These are phyloP conservation scores for Chionis minor DNA, from an alignment of 2,113 vertebrate genomes.

Conservation along the genomic window DNA sequence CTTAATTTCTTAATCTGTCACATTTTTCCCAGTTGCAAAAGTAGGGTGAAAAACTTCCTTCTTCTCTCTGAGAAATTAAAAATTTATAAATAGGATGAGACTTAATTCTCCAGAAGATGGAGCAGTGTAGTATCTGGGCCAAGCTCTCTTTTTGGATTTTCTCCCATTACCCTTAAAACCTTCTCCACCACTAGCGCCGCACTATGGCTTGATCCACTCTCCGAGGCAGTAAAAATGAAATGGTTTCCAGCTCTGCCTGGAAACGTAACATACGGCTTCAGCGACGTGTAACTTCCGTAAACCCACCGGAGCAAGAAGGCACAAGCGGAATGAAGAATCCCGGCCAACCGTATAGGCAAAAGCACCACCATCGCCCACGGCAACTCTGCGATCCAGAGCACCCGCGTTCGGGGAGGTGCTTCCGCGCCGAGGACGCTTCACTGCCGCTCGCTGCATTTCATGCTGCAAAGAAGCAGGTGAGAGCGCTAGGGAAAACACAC, in stretches of 20 bases:
- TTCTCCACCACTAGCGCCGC: not conserved
- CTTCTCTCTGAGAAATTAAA: constrained; percentile 27
- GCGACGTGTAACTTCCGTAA: constrained; percentile 27
- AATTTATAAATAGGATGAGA: not conserved
- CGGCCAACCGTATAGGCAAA: not conserved
- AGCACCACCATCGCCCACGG: not conserved
- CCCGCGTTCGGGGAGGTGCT: not conserved
- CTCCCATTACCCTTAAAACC: constrained; percentile 19
- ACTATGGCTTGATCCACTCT: constrained; percentile 18
- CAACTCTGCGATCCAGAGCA: not conserved
- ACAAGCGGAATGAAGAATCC: not conserved
- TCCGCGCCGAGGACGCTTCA: not conserved
- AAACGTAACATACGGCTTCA: constrained; percentile 30
- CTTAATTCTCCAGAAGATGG: constrained; percentile 5
- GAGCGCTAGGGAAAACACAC: not conserved
- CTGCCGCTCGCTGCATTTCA: not conserved
- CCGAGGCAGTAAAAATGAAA: constrained; percentile 34
- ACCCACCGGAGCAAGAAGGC: not conserved
- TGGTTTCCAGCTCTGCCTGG: constrained; percentile 49
- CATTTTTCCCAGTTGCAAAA: not conserved
- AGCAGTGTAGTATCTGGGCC: not conserved
- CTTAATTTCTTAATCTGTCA: constrained; percentile 26
- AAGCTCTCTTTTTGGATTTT: constrained; percentile 17
- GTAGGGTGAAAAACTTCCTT: not conserved
- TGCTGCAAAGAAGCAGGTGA: not conserved